Evolutionary conservation across 2,888 invertebrate species (phyloP).

Genomic region (Dugesia japonica): DNA sequence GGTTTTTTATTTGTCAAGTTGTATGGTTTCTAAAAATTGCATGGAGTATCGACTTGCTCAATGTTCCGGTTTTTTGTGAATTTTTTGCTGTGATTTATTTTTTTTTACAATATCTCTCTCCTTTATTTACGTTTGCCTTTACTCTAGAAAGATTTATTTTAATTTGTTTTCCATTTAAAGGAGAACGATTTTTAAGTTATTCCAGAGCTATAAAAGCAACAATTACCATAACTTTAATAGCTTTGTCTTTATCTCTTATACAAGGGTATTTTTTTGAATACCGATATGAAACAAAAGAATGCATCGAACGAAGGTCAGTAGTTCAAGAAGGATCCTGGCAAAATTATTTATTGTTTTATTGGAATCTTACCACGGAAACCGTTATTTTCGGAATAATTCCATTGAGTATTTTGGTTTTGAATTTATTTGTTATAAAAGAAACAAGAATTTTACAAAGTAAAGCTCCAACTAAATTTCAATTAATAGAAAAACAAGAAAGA

Average conservation of each 20-base stretch:
- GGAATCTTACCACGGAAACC: slow-evolving; percentile 44
- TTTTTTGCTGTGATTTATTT: slow-evolving; percentile 42
- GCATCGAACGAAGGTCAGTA: slow-evolving; percentile 38
- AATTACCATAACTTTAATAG: slow-evolving; percentile 38
- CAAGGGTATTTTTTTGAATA: slow-evolving; percentile 45
- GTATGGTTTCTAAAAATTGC: slow-evolving; percentile 40
- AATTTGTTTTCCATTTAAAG: slow-evolving; percentile 43
- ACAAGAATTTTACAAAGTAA: slow-evolving; percentile 36
- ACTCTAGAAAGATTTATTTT: slow-evolving; percentile 46
- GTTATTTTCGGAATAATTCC: slow-evolving; percentile 44
- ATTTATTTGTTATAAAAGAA: slow-evolving; percentile 44
- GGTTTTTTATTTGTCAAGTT: slow-evolving; percentile 42
- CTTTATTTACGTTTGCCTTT: slow-evolving; percentile 44
- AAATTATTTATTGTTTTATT: slow-evolving; percentile 41
- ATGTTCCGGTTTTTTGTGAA: slow-evolving; percentile 42
- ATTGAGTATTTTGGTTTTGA: slow-evolving; percentile 43
- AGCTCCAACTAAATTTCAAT: background rate
- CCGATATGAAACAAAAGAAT: slow-evolving; percentile 36
- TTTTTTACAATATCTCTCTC: slow-evolving; percentile 43
- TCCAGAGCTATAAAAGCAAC: slow-evolving; percentile 41
- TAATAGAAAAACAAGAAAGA: background rate
- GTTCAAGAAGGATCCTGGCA: slow-evolving; percentile 37
- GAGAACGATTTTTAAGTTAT: slow-evolving; percentile 43
- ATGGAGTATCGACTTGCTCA: slow-evolving; percentile 39
- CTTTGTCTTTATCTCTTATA: slow-evolving; percentile 39